Percentiles rank a stretch among this genome's conserved stretches.
Conservation (phyloP, 2,888 invertebrate genomes). For the Andrena dorsata region DNA sequence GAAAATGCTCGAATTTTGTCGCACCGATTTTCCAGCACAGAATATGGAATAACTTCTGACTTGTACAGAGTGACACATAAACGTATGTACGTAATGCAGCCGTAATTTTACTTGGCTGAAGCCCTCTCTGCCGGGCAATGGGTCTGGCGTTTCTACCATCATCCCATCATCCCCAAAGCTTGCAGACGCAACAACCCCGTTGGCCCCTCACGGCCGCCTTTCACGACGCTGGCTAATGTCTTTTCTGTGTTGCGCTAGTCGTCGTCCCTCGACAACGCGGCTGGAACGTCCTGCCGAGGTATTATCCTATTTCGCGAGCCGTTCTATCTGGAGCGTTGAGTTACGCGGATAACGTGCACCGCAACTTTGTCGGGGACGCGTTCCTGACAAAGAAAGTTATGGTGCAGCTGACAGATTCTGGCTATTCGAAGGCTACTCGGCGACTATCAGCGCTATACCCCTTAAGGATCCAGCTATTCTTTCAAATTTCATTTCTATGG, state of each 20-base stretch:
- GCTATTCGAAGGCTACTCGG: neutral
- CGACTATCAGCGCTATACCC: neutral
- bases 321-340: constrained; percentile 63
- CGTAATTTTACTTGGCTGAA: constrained; percentile 74
- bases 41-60: neutral
- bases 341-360: constrained; percentile 69
- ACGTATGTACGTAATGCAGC: constrained; percentile 58
- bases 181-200: constrained; percentile 61
- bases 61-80: constrained; percentile 5
- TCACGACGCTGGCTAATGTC: constrained; percentile 82
- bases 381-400: constrained; percentile 8
- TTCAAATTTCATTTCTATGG: too few species aligned
- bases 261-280: constrained; percentile 78
- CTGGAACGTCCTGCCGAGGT: constrained; percentile 72
- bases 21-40: neutral
- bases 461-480: too few species aligned
- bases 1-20: neutral
- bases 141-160: constrained; percentile 77
- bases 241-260: constrained; percentile 84
- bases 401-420: neutral
- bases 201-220: constrained; percentile 69
- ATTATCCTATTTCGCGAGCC: constrained; percentile 80
- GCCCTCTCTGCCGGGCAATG: constrained; percentile 71
- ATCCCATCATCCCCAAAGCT: constrained; percentile 67
- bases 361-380: constrained; percentile 29